Conservation (phyloP, 2,888 invertebrate genomes). For the Parapristionchus giblindavisi region DNA sequence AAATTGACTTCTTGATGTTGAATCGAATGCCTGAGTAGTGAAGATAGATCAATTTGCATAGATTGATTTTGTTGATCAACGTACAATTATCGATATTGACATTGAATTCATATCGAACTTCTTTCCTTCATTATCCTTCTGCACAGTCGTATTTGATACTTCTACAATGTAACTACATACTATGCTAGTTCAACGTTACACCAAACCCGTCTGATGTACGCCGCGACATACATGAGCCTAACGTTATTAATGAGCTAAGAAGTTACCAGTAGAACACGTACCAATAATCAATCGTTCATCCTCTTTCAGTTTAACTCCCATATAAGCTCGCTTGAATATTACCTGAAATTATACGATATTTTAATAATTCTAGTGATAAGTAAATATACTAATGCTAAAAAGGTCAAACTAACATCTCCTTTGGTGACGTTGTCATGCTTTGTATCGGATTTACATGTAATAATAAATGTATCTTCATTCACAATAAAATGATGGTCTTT, state of each 20-base stretch:
- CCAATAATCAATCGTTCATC: not conserved
- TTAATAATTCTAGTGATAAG: not conserved
- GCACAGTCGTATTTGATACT: not conserved
- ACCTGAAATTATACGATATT: not conserved
- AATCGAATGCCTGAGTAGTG: constrained; percentile 26
- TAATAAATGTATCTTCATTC: constrained; percentile 7
- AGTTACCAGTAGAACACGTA: too few relatives aligned
- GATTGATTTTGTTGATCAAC: not conserved
- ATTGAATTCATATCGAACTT: constrained; percentile 7
- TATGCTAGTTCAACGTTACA: too few relatives aligned
- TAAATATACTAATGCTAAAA: not conserved
- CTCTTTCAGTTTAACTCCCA: not conserved
- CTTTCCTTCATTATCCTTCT: not conserved
- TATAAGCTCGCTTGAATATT: constrained; percentile 22
- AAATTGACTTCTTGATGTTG: constrained; percentile 37
- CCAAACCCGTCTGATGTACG: too few relatives aligned
- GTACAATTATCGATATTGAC: constrained; percentile 19
- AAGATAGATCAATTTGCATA: too few relatives aligned
- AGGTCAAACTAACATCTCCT: not conserved
- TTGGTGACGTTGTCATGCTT: not conserved
- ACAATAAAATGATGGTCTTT: not conserved
- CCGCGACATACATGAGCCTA: too few relatives aligned
- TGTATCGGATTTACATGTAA: not conserved
- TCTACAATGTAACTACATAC: too few relatives aligned
- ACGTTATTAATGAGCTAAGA: too few relatives aligned